These are phyloP conservation scores for Ophioninae sp. DNA, from an alignment of 2,888 invertebrate genomes.

Conservation along the genomic window DNA sequence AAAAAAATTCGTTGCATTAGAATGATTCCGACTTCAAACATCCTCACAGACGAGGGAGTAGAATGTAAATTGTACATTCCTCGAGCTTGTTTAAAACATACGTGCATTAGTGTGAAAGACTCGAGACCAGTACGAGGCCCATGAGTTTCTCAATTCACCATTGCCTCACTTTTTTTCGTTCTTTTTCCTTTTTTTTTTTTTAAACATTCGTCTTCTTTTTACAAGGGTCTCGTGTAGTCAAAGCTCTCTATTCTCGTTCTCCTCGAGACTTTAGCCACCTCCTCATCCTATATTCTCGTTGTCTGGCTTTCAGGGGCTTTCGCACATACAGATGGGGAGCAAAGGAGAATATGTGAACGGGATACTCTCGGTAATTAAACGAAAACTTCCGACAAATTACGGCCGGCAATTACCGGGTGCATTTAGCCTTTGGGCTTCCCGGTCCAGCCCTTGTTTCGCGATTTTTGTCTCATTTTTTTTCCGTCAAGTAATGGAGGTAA, in stretches of 20 bases:
- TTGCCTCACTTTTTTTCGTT: background rate
- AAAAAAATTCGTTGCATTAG: too few relatives aligned
- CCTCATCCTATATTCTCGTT: constrained; percentile 11
- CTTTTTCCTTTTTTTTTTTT: background rate
- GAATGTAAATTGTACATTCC: too few relatives aligned
- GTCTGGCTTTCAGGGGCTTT: constrained; percentile 30
- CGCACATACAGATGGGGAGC: background rate
- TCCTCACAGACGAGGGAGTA: too few relatives aligned
- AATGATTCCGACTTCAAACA: too few relatives aligned
- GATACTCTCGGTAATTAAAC: constrained; percentile 70
- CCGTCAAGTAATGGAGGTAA: constrained; percentile 13
- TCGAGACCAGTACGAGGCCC: background rate
- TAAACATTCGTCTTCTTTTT: constrained; percentile 23
- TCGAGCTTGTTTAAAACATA: background rate
- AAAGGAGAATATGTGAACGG: constrained; percentile 48
- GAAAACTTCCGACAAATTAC: constrained; percentile 68
- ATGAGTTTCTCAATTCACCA: constrained; percentile 11
- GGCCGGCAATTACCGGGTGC: constrained; percentile 65
- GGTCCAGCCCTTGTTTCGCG: constrained; percentile 37
- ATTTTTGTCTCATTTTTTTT: constrained; percentile 46
- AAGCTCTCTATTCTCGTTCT: constrained; percentile 27
- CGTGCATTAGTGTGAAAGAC: constrained; percentile 4
- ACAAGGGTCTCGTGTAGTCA: constrained; percentile 20
- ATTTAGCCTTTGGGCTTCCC: constrained; percentile 59
- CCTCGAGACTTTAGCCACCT: constrained; percentile 45